Evolutionary conservation across 2,113 vertebrate genomes (phyloP).

Genomic region (Actenoides lindsayi): DNA sequence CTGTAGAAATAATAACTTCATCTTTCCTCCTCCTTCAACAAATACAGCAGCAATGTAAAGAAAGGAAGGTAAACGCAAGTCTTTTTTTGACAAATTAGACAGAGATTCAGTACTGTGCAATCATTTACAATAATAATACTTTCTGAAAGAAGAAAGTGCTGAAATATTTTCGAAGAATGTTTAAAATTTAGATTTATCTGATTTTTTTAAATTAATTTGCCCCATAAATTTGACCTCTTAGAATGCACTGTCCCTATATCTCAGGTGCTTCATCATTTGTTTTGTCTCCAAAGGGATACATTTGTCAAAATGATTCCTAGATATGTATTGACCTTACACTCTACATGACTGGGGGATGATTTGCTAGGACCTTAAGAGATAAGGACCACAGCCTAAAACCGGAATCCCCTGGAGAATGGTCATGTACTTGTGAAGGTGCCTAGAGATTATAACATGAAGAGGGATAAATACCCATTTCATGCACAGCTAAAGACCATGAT

Average conservation of each 20-base stretch:
- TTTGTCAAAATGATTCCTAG: neutral
- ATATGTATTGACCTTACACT: neutral
- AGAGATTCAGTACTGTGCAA: rapidly evolving
- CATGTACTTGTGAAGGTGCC: neutral
- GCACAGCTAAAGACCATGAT: neutral
- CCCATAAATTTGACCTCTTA: neutral
- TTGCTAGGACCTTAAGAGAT: neutral
- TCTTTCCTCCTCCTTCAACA: neutral
- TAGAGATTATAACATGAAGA: neutral
- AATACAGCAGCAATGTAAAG: neutral
- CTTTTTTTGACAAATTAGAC: neutral
- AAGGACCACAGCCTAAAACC: neutral
- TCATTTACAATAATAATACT: neutral
- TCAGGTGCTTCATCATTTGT: neutral
- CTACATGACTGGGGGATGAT: neutral
- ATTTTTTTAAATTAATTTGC: neutral
- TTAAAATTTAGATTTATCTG: neutral
- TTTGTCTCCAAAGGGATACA: neutral
- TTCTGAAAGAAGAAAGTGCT: neutral
- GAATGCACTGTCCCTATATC: neutral
- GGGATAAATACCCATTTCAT: neutral
- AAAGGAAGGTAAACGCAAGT: neutral
- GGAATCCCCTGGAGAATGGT: neutral
- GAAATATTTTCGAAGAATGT: neutral
- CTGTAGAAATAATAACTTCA: neutral